phyloP scores from a whole-genome alignment of 2,797 vertebrate species.

The Antennarius maculatus region DNA sequence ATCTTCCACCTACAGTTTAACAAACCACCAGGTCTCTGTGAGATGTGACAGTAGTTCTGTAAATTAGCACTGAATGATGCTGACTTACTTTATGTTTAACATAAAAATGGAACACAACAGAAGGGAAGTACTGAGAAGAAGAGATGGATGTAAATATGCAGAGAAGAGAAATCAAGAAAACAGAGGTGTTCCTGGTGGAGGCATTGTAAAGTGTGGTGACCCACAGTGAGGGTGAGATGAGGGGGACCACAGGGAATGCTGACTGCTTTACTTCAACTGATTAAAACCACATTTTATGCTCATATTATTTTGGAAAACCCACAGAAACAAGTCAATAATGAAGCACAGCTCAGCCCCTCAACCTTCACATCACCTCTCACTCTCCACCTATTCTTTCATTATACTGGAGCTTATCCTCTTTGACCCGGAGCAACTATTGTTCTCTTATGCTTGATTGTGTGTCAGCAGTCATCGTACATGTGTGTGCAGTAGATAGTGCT shows the following conservation, averaged over 20 bases:
- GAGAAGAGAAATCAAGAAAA: constrained; percentile 29
- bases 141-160: constrained; percentile 21
- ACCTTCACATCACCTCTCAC: neutral
- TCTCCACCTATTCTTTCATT: constrained; percentile 5
- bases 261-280: neutral
- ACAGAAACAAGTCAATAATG: neutral
- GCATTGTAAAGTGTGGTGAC: constrained; percentile 13
- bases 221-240: constrained; percentile 4
- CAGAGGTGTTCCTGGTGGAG: constrained; percentile 9
- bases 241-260: too few relatives aligned
- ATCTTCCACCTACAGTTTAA: constrained; percentile 42
- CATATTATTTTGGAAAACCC: neutral
- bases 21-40: constrained; percentile 10
- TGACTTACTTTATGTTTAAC: constrained; percentile 27
- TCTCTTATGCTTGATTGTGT: neutral
- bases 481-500: too few relatives aligned
- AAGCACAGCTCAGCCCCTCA: neutral
- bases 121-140: neutral
- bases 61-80: constrained; percentile 37
- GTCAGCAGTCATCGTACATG: too few relatives aligned
- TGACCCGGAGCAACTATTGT: neutral
- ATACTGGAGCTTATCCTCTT: neutral
- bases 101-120: constrained; percentile 28
- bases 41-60: constrained; percentile 45
- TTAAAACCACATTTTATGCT: neutral